Conservation (phyloP, 2,888 invertebrate genomes). For the Oxystoma pomonae region DNA sequence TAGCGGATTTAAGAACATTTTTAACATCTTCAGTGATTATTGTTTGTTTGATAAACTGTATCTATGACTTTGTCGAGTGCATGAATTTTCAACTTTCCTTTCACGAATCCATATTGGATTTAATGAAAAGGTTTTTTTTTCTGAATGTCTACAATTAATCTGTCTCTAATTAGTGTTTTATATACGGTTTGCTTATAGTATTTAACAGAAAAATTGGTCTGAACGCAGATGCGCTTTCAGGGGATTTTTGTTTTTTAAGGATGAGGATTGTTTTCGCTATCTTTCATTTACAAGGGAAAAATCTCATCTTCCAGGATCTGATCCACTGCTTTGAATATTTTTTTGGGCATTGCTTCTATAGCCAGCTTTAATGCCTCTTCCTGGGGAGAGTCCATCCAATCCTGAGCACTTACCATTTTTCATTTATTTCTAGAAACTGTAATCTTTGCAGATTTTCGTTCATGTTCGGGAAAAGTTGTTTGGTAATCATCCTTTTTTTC, state of each 20-base stretch:
- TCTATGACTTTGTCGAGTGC: slow-evolving; percentile 4
- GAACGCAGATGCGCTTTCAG: background rate
- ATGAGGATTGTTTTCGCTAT: background rate
- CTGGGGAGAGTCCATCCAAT: too few relatives aligned
- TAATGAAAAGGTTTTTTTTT: background rate
- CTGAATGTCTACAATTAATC: slow-evolving; percentile 4
- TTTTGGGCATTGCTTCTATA: too few relatives aligned
- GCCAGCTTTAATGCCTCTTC: too few relatives aligned
- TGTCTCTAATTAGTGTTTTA: slow-evolving; percentile 5
- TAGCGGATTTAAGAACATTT: slow-evolving; percentile 14
- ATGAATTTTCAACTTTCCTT: slow-evolving; percentile 7
- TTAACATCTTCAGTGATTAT: slow-evolving; percentile 5
- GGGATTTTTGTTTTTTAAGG: background rate
- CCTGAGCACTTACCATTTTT: too few relatives aligned
- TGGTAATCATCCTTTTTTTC: too few relatives aligned
- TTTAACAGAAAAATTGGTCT: slow-evolving; percentile 13
- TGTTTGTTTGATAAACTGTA: background rate
- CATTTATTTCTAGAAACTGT: too few relatives aligned
- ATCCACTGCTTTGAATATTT: too few relatives aligned
- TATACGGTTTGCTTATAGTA: slow-evolving; percentile 6
- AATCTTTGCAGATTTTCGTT: too few relatives aligned
- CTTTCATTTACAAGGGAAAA: background rate
- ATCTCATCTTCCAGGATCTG: background rate
- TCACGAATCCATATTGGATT: slow-evolving; percentile 11
- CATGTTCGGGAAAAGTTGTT: too few relatives aligned